These are phyloP conservation scores for Heterodera filipjevi DNA, from an alignment of 2,888 invertebrate species.

Conservation along the genomic window DNA sequence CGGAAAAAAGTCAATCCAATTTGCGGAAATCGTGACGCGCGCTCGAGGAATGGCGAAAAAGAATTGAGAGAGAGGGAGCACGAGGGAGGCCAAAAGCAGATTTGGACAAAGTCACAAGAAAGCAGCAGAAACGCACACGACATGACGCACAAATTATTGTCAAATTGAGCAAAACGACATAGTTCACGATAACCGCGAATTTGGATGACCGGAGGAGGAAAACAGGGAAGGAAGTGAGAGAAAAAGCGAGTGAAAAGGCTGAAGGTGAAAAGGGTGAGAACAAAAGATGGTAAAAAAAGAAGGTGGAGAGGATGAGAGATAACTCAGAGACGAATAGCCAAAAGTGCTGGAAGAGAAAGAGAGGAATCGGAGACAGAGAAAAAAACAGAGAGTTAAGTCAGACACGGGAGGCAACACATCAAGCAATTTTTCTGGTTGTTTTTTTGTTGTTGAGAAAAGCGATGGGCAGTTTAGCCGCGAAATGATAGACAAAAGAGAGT, in stretches of 20 bases:
- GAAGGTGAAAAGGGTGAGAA: neutral
- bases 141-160: slow-evolving; percentile 12
- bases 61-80: neutral
- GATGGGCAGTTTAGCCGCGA: neutral
- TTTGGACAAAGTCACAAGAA: neutral
- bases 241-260: neutral
- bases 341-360: neutral
- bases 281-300: neutral
- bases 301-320: neutral
- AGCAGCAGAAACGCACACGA: neutral
- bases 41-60: slow-evolving; percentile 11
- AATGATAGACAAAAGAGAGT: neutral
- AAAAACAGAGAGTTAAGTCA: neutral
- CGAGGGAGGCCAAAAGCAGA: neutral
- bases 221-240: neutral
- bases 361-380: neutral
- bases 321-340: neutral
- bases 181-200: slow-evolving; percentile 31
- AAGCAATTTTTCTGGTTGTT: neutral
- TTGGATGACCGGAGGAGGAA: slow-evolving; percentile 4
- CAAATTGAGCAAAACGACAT: slow-evolving; percentile 28
- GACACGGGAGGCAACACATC: neutral
- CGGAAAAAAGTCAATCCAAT: slow-evolving; percentile 26
- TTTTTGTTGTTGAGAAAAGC: neutral
- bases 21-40: slow-evolving; percentile 31